Evolutionary conservation across 2,113 vertebrate species (phyloP).

Genomic region (Pseudonaja textilis): DNA sequence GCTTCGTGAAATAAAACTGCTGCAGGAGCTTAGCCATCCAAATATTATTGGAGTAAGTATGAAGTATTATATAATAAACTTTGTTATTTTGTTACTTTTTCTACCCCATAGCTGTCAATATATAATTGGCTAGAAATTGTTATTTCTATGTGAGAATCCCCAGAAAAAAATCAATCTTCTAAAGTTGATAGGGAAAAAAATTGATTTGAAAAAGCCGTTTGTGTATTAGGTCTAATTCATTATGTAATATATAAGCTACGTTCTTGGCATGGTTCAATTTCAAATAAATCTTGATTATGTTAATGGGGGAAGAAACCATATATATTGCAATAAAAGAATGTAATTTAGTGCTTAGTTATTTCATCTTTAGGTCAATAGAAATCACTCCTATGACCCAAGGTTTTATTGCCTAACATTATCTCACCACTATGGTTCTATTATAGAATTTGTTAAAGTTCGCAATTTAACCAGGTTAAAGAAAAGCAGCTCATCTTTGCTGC

Average conservation of each 20-base stretch:
- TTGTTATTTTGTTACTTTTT: slow-evolving; percentile 1
- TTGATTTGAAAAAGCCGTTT: neutral
- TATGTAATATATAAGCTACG: too few species aligned
- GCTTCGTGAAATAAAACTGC: slow-evolving; percentile 93
- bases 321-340: too few species aligned
- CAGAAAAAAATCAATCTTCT: neutral
- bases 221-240: neutral
- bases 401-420: neutral
- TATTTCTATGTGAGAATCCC: neutral
- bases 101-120: neutral
- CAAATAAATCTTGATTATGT: too few species aligned
- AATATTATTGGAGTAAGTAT: slow-evolving; percentile 96
- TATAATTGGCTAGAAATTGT: neutral
- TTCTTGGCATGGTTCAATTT: too few species aligned
- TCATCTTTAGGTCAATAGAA: neutral
- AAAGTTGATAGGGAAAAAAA: neutral
- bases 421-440: neutral
- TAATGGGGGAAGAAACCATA: too few species aligned
- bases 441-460: neutral
- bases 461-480: neutral
- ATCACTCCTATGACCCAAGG: neutral
- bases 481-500: neutral
- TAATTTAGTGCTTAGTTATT: neutral
- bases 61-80: slow-evolving; percentile 58
- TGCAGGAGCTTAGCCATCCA: slow-evolving; percentile 93